These are phyloP conservation scores for Drosophila nebulosa DNA, from an alignment of 1,140 invertebrate genomes.

Conservation along the genomic window DNA sequence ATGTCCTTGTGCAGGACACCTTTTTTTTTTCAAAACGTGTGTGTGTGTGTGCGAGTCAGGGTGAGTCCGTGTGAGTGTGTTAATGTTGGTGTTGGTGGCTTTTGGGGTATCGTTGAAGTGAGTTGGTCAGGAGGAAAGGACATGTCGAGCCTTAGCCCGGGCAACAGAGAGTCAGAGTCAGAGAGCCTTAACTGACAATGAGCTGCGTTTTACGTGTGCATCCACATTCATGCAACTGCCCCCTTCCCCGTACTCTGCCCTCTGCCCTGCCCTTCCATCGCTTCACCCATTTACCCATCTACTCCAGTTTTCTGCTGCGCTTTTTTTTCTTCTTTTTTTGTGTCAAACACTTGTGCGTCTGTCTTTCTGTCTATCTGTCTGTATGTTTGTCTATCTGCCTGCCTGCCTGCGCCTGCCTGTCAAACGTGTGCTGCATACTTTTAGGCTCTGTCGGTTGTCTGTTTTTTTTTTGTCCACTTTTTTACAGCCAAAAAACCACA, in stretches of 20 bases:
- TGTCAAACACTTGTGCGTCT: constrained; percentile 41
- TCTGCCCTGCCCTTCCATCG: not conserved
- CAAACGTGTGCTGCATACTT: constrained; percentile 72
- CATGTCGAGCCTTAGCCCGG: not conserved
- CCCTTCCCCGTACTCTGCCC: not conserved
- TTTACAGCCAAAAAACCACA: constrained; percentile 22
- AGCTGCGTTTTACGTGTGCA: constrained; percentile 71
- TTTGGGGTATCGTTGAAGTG: constrained; percentile 2
- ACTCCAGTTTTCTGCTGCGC: constrained; percentile 30
- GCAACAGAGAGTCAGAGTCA: not conserved
- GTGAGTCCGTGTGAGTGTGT: not conserved
- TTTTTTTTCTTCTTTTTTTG: no score
- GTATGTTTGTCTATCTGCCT: constrained; percentile 9
- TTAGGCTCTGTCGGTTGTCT: constrained; percentile 28
- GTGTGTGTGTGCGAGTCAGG: constrained; percentile 5
- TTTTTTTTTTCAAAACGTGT: constrained; percentile 33
- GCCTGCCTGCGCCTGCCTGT: constrained; percentile 39
- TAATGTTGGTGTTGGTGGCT: constrained; percentile 3
- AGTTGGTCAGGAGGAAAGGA: constrained; percentile 30
- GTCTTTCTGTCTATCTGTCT: no score
- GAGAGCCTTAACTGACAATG: constrained; percentile 47
- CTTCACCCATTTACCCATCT: not conserved
- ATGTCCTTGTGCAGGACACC: constrained; percentile 70
- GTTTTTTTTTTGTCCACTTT: constrained; percentile 1
- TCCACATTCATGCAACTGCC: constrained; percentile 36